Conservation (phyloP, 2,113 vertebrate species). For the Sebastes fasciatus region DNA sequence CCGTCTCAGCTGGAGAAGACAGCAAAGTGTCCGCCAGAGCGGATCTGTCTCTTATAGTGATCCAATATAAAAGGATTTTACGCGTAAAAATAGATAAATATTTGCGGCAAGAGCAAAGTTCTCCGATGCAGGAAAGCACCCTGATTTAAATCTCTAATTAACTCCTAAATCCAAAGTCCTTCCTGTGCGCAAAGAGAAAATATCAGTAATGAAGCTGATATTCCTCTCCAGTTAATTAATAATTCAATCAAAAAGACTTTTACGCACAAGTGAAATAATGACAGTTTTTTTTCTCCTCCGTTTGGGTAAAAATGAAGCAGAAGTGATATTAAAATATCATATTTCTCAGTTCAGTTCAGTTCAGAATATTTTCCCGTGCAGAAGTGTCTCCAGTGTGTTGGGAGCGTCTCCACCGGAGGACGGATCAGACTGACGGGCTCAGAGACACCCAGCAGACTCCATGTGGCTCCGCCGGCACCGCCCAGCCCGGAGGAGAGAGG, state of each 20-base stretch:
- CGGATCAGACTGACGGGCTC: slow-evolving; percentile 57
- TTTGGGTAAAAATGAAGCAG: too few relatives aligned
- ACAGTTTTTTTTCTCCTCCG: background rate
- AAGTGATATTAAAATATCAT: background rate
- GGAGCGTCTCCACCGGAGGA: slow-evolving; percentile 54
- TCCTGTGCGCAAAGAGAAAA: background rate
- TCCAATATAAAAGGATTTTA: background rate
- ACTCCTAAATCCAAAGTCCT: background rate
- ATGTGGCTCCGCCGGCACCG: slow-evolving; percentile 71
- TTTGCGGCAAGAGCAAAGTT: too few relatives aligned
- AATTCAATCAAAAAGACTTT: slow-evolving; percentile 20
- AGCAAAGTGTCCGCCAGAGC: slow-evolving; percentile 11
- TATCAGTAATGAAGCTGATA: background rate
- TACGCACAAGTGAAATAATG: background rate
- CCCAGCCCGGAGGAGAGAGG: slow-evolving; percentile 50
- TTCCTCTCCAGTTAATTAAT: background rate
- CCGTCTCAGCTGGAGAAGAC: slow-evolving; percentile 29
- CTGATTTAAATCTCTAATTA: background rate
- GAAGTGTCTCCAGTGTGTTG: slow-evolving; percentile 30
- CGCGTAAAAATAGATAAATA: background rate
- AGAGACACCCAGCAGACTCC: slow-evolving; percentile 57
- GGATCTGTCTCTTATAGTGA: background rate
- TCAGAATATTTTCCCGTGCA: background rate
- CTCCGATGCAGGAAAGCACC: too few relatives aligned
- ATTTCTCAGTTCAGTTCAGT: background rate